phyloP scores from a whole-genome alignment of 2,888 invertebrate genomes.

The Ophion ellenae region DNA sequence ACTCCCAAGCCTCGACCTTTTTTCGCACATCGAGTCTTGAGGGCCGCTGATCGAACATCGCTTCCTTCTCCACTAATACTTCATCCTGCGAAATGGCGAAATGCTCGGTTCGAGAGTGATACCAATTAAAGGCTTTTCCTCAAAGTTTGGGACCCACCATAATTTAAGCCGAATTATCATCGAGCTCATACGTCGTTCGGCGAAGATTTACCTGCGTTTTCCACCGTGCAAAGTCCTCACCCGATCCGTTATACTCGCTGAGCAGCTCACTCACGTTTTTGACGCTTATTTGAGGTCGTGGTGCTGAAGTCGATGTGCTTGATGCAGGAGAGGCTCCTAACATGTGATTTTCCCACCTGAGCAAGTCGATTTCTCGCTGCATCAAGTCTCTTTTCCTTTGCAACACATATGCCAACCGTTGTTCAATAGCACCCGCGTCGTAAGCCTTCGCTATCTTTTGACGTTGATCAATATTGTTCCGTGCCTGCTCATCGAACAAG shows the following conservation, averaged over 20 bases:
- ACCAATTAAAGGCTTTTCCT: constrained; percentile 51
- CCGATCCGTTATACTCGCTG: constrained; percentile 47
- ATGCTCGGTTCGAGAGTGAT: constrained; percentile 55
- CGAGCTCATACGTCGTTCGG: constrained; percentile 38
- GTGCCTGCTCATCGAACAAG: not conserved
- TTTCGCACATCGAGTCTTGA: constrained; percentile 35
- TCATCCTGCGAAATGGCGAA: constrained; percentile 42
- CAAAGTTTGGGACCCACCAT: constrained; percentile 46
- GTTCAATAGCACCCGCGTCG: not conserved
- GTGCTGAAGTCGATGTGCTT: not conserved
- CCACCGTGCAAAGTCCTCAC: constrained; percentile 51
- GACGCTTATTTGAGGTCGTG: constrained; percentile 18
- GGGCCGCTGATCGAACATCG: constrained; percentile 58
- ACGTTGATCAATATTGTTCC: not conserved
- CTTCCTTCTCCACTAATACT: constrained; percentile 45
- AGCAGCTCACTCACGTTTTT: constrained; percentile 47
- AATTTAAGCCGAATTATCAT: constrained; percentile 34
- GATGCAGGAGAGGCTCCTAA: not conserved
- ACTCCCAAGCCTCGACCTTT: constrained; percentile 54
- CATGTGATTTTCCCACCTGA: constrained; percentile 1
- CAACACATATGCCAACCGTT: not conserved
- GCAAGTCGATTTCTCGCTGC: constrained; percentile 13
- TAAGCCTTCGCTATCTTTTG: not conserved
- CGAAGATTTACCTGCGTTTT: constrained; percentile 44
- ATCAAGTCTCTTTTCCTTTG: constrained; percentile 13